Evolutionary conservation across 2,797 vertebrate genomes (phyloP).

Genomic region (Nannoperca obscura): DNA sequence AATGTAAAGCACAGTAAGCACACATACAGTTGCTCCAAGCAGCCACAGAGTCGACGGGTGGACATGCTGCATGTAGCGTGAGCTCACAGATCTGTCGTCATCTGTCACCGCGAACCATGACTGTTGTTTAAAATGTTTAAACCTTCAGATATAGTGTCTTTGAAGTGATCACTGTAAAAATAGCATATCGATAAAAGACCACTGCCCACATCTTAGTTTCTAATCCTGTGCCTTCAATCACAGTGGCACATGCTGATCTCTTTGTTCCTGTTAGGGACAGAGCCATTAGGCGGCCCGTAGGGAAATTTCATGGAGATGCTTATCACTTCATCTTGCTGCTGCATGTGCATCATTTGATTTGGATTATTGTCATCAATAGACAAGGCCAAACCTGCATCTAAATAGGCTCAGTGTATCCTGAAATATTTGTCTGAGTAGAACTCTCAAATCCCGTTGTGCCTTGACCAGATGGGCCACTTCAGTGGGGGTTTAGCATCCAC

Average conservation of each 20-base stretch:
- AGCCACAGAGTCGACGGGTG: neutral
- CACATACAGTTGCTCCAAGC: conserved; percentile 1
- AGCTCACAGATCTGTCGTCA: conserved; percentile 1
- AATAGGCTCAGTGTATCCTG: conserved; percentile 18
- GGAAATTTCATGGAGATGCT: conserved; percentile 53
- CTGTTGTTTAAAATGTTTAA: conserved; percentile 4
- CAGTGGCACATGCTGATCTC: conserved; percentile 64
- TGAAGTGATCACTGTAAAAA: conserved; percentile 42
- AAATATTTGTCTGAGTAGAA: conserved; percentile 15
- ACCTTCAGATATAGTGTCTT: conserved; percentile 25
- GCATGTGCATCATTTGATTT: conserved; percentile 33
- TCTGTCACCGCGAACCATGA: neutral
- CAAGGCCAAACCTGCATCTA: conserved; percentile 5
- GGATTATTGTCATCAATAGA: conserved; percentile 44
- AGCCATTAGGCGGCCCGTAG: conserved; percentile 35
- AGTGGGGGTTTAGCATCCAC: neutral
- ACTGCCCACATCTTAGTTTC: conserved; percentile 71
- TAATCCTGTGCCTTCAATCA: conserved; percentile 72
- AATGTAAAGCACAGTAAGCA: conserved; percentile 64
- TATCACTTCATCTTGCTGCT: conserved; percentile 36
- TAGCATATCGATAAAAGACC: conserved; percentile 59
- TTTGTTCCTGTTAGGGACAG: conserved; percentile 51
- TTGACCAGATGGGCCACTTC: conserved; percentile 17
- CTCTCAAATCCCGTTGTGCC: conserved; percentile 2
- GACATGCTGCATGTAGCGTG: neutral